A percentile compares a stretch with the other conserved stretches of the same genome.
Evolutionary conservation across 2,113 vertebrate species (phyloP).

Genomic region (Alectura lathami): DNA sequence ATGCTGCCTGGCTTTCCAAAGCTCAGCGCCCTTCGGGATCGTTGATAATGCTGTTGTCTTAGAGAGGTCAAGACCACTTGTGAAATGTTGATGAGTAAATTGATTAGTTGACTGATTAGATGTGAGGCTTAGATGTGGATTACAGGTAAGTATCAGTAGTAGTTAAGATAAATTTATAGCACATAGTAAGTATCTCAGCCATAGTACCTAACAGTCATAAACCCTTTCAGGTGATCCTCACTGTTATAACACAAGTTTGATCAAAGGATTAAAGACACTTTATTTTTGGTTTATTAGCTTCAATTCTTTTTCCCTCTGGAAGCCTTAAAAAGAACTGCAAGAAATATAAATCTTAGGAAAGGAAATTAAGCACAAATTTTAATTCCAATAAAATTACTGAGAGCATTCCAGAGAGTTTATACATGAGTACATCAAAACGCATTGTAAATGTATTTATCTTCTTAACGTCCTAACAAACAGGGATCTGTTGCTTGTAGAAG

Average conservation of each 20-base stretch:
- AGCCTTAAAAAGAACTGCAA: slow-evolving; percentile 3
- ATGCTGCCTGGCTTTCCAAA: neutral
- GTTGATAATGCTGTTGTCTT: neutral
- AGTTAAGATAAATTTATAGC: slow-evolving; percentile 35
- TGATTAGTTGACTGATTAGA: slow-evolving; percentile 36
- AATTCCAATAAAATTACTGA: slow-evolving; percentile 17
- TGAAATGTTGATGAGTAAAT: slow-evolving; percentile 16
- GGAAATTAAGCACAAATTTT: slow-evolving; percentile 20
- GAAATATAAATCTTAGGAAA: slow-evolving; percentile 27
- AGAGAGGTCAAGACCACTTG: neutral
- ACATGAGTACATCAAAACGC: neutral
- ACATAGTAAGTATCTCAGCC: neutral
- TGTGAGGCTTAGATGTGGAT: slow-evolving; percentile 15
- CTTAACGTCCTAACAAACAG: neutral
- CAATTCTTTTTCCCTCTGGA: slow-evolving; percentile 38
- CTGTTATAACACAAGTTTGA: slow-evolving; percentile 33
- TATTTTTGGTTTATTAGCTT: slow-evolving; percentile 33
- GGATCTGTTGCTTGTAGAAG: neutral
- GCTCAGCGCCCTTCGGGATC: neutral
- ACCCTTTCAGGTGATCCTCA: slow-evolving; percentile 2
- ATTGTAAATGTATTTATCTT: neutral
- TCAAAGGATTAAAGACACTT: slow-evolving; percentile 51
- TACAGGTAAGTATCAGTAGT: neutral
- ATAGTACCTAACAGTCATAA: slow-evolving; percentile 29
- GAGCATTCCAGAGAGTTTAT: neutral